A percentile compares a stretch with the other conserved stretches of the same genome.
These are phyloP conservation scores for Gastrophryne carolinensis DNA, from an alignment of 2,797 vertebrate genomes.

Conservation along the genomic window DNA sequence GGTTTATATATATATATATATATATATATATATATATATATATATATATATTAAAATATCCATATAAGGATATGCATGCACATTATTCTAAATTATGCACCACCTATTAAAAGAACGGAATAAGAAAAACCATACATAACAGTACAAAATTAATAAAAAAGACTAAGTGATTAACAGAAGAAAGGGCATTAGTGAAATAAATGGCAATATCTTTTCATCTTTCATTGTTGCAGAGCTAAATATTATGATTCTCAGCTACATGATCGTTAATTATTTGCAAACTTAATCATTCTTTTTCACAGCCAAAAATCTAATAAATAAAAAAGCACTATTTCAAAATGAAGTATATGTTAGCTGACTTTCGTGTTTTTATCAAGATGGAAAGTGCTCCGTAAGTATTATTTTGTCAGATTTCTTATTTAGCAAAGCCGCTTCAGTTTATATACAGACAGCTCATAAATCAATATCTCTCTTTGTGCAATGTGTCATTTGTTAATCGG, in stretches of 20 bases:
- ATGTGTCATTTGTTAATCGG: conserved; percentile 99
- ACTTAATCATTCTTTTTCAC: conserved; percentile 48
- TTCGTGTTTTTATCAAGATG: conserved; percentile 73
- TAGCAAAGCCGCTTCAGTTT: conserved; percentile 89
- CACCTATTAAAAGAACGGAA: not conserved
- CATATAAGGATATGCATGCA: too few species aligned
- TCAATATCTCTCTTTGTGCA: conserved; percentile 97
- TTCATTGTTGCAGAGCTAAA: not conserved
- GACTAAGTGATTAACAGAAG: not conserved
- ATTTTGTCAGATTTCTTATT: conserved; percentile 84
- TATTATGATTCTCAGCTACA: conserved; percentile 33
- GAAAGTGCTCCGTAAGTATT: conserved; percentile 72
- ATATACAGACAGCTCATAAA: conserved; percentile 90
- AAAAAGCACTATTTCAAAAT: conserved; percentile 65
- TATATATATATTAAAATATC: too few species aligned
- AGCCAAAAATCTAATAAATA: conserved; percentile 58
- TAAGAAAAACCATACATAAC: not conserved
- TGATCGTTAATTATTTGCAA: conserved; percentile 48
- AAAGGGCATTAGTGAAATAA: not conserved
- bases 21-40: too few species aligned
- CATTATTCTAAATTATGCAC: too few species aligned
- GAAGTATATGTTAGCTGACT: conserved; percentile 70
- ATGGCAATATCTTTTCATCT: conserved; percentile 17
- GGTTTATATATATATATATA: too few species aligned
- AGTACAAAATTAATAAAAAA: not conserved